Evolutionary conservation across 2,888 invertebrate species (phyloP), one percentile per base, ranked within the genome.

Genomic region (Pherbina coryleti): DNA sequence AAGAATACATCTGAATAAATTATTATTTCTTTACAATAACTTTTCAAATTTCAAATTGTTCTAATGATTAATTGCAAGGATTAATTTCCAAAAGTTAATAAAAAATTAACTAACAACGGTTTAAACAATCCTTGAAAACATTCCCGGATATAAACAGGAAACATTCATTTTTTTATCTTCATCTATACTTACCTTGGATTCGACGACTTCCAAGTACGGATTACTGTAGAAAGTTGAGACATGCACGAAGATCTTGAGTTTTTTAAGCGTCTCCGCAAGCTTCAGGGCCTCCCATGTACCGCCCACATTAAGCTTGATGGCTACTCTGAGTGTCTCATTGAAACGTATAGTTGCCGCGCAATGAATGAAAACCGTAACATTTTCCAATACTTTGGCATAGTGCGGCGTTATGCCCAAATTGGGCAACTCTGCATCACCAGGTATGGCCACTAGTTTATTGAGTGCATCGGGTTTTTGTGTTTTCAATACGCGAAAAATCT

Each of bases 161-260:
- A n/a, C n/a, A n/a, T n/a, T n/a, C n/a, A n/a, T n/a, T n/a, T n/a
- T n/a, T n/a, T n/a, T n/a, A n/a, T n/a, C n/a, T n/a, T n/a, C n/a
- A n/a, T n/a, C n/a, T n/a, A n/a, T n/a, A 37, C 37, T 19, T 49
- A 96, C 90, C 70, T 92, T 90, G 87, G 97, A 96, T 60, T 95
- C 93, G 0, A 97, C 93, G 0, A 91, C 91, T 8, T 92, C 90
- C 73, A 93, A 91, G 84, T 96, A 95, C 0, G 95, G 94, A 88
- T 98, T 96, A 8, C 95, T 93, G 87, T 95, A 98, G 0, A 96
- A 95, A 0, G 97, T 96, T 0, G 97, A 97, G 0, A 97, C 93
- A 87, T 98, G 96, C 9, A 96, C 90, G 11, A 95, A 89, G 0
- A 92, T 92, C 92, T 94, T 87, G 0, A 86, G 82, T 3, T 86